Evolutionary conservation across 35 echinoderm and acorn worm species (phyloP).

Genomic region (Lytechinus variegatus): DNA sequence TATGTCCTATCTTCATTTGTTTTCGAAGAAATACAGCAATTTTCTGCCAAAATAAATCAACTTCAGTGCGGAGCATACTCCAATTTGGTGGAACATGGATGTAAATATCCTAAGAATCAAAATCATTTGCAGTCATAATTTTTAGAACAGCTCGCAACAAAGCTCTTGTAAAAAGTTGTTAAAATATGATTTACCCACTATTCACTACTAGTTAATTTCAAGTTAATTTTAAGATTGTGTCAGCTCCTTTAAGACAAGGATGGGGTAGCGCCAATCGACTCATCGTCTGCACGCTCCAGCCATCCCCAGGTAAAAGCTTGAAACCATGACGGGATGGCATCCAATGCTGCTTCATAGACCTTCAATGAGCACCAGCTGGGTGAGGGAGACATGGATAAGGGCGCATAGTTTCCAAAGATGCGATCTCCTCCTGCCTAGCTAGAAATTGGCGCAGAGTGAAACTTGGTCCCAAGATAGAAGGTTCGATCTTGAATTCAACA

Average conservation of each 20-base stretch:
- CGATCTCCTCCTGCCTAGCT: neutral
- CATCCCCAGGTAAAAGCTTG: neutral
- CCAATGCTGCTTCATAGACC: neutral
- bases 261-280: neutral
- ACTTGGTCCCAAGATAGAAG: neutral
- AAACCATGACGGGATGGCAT: slow-evolving; percentile 9
- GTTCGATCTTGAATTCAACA: neutral
- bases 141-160: too few relatives aligned
- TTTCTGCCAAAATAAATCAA: neutral
- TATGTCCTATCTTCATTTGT: neutral
- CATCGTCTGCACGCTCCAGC: neutral
- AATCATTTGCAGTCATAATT: too few relatives aligned
- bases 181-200: too few relatives aligned
- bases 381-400: neutral
- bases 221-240: too few relatives aligned
- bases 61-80: too few relatives aligned
- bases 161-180: too few relatives aligned
- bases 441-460: neutral
- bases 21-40: neutral
- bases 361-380: neutral
- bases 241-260: neutral
- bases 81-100: too few relatives aligned
- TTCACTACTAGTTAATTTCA: too few relatives aligned
- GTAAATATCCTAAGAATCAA: too few relatives aligned
- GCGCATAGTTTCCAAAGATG: neutral